Evolutionary conservation across 2,113 vertebrate species (phyloP), one percentile per base, ranked within the genome.

Genomic region (Melanerpes formicivorus): DNA sequence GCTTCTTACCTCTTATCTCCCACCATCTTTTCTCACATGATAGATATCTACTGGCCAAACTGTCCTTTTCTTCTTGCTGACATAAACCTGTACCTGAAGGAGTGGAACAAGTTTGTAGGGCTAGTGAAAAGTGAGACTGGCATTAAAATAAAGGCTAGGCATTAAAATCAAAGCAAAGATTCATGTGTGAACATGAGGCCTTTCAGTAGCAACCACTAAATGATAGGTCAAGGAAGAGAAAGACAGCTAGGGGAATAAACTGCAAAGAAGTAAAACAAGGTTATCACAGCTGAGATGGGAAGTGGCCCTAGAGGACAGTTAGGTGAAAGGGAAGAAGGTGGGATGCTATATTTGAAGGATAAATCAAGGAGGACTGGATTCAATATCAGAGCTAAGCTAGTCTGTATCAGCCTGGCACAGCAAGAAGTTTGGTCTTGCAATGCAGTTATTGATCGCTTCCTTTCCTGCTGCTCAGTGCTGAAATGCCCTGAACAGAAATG

Each of bases 391-490:
- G 13, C 34, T 67, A 74, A 79, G 50, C 4, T 62, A 25, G 71
- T 66, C 80, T 44, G 17, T 50, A 62, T 90, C 48, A 90, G 80
- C 16, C 44, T 58, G 58, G 70, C 92, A 96, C 78, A 87, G 84
- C 23, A 75, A 87, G 90, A 83, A 63, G 73, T 25, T 84, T 29
- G 42, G 74, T 59, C 71, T 73, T 76, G 84, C 67, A 55, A 66
- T 90, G 91, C 27, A 29, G 48, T 91, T 95, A 96, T 95, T 88
- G 95, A 96, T 96, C 92, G 10, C 74, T 76, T 92, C 83, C 86
- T 85, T 84, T 88, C 90, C 44, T 56, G 79, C 54, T 90, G 60
- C 79, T 92, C 87, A 40, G 32, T 52, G 84, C 16, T 67, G 81
- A 89, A 94, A 89, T 58, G 54, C 25, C 50, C 64, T 72, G 94